These are phyloP conservation scores for Rhynchopsitta pachyrhyncha DNA, from an alignment of 2,113 vertebrate species.

Conservation along the genomic window DNA sequence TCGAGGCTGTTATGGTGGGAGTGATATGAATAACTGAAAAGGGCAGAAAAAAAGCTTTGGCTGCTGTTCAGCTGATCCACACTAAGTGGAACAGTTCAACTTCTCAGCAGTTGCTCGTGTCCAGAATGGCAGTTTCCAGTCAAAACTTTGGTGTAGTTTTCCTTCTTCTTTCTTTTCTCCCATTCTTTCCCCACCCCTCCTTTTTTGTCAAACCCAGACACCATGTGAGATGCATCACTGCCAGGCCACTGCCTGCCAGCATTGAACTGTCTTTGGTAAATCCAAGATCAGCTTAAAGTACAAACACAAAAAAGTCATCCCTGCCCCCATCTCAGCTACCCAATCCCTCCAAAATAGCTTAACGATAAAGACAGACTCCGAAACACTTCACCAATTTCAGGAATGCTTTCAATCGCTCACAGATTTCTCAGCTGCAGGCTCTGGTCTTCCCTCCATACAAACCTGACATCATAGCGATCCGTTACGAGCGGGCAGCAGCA, in stretches of 20 bases:
- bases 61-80: slow-evolving; percentile 14
- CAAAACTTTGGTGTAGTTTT: slow-evolving; percentile 9
- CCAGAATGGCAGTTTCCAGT: slow-evolving; percentile 48
- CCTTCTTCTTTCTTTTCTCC: neutral
- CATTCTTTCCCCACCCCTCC: too few species aligned
- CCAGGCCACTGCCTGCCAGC: slow-evolving; percentile 62
- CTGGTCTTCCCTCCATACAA: neutral
- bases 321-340: neutral
- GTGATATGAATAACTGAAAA: slow-evolving; percentile 60
- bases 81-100: slow-evolving; percentile 13
- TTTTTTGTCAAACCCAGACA: neutral
- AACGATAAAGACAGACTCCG: slow-evolving; percentile 70
- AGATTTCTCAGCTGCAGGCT: slow-evolving; percentile 3
- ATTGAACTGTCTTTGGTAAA: slow-evolving; percentile 59
- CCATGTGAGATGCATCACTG: slow-evolving; percentile 47
- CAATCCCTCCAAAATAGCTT: slow-evolving; percentile 63
- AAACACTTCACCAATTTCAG: slow-evolving; percentile 66
- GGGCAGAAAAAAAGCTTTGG: slow-evolving; percentile 46
- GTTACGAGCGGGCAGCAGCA: neutral
- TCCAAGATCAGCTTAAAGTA: slow-evolving; percentile 35
- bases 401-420: slow-evolving; percentile 43
- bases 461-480: fast-evolving
- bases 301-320: slow-evolving; percentile 5
- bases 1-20: slow-evolving; percentile 36
- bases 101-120: neutral